Evolutionary conservation across 2,888 invertebrate genomes (phyloP).

Genomic region (Vandiemenella viatica): DNA sequence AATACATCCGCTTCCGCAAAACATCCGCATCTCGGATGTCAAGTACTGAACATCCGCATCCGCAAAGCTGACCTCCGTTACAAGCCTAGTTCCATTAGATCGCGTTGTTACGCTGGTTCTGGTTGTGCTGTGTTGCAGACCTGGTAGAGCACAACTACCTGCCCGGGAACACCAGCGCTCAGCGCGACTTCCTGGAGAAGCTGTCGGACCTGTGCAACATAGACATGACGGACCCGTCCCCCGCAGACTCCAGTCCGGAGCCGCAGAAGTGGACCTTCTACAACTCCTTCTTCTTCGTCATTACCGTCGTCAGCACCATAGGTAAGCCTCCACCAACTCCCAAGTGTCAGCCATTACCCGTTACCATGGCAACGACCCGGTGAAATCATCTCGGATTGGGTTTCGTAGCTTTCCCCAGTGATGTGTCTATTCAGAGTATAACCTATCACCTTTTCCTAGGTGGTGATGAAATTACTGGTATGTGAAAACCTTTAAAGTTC

Average conservation of each 20-base stretch:
- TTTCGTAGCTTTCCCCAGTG: neutral
- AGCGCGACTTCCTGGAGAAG: conserved; percentile 41
- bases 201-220: conserved; percentile 60
- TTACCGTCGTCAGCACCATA: conserved; percentile 82
- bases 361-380: too few species aligned
- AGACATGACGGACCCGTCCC: conserved; percentile 44
- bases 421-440: too few species aligned
- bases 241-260: conserved; percentile 4
- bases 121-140: conserved; percentile 41
- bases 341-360: conserved; percentile 6
- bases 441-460: too few species aligned
- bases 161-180: conserved; percentile 33
- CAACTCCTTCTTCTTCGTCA: conserved; percentile 80
- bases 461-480: too few species aligned
- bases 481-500: too few species aligned
- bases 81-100: too few species aligned
- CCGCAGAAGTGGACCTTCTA: conserved; percentile 66
- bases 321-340: conserved; percentile 37
- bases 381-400: neutral
- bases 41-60: too few species aligned
- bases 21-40: too few species aligned
- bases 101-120: too few species aligned
- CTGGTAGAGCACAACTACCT: conserved; percentile 39
- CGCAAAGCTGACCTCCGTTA: too few species aligned
- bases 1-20: too few species aligned